phyloP scores from a whole-genome alignment of 2,888 invertebrate genomes.

The Tipula helvola region DNA sequence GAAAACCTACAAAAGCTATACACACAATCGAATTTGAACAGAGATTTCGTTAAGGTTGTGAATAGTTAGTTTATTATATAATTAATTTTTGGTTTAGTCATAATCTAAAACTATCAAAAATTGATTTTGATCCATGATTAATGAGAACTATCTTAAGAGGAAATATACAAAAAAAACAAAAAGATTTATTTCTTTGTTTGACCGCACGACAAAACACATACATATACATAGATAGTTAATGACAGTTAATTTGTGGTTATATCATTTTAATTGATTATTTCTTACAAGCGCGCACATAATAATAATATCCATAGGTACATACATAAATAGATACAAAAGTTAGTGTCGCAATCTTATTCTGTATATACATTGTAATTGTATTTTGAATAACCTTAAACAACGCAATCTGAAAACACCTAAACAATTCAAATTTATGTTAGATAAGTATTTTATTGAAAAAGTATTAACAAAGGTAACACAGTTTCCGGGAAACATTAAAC shows the following conservation, averaged over 20 bases:
- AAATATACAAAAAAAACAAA: neutral
- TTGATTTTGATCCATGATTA: neutral
- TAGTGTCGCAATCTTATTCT: neutral
- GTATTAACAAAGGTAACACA: neutral
- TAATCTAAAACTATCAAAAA: neutral
- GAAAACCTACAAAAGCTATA: neutral
- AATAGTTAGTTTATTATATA: neutral
- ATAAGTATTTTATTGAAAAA: neutral
- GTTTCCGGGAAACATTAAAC: neutral
- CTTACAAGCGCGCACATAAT: neutral
- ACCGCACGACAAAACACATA: neutral
- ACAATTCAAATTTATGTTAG: neutral
- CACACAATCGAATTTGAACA: no score
- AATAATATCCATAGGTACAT: neutral
- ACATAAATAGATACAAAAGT: neutral
- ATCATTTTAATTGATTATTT: neutral
- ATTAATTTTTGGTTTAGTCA: neutral
- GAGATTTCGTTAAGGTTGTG: neutral
- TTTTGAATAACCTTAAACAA: neutral
- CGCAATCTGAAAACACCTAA: neutral
- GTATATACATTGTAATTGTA: neutral
- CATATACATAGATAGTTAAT: neutral
- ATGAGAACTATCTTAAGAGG: neutral
- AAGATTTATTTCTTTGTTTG: neutral
- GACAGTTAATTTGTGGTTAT: slow-evolving; percentile 4